Conservation (phyloP, 2,888 invertebrate species). For the Seira ritae region DNA sequence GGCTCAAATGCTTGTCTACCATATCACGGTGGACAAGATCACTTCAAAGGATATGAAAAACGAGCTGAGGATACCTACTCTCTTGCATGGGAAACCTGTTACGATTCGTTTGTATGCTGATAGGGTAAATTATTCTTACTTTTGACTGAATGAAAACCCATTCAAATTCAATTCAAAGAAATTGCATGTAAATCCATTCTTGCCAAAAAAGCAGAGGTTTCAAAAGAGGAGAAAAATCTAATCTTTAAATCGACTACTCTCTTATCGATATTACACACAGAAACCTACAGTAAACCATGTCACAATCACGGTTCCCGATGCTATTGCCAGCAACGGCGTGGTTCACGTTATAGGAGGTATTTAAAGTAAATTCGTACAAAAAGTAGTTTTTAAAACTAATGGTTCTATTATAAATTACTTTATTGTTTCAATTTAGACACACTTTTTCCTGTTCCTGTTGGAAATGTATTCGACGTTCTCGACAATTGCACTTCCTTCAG, state of each 20-base stretch:
- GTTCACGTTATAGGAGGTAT: constrained; percentile 72
- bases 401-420: not conserved
- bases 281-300: constrained; percentile 72
- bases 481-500: constrained; percentile 73
- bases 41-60: constrained; percentile 73
- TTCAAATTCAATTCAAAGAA: not conserved
- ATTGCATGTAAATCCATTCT: not conserved
- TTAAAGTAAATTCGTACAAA: not conserved
- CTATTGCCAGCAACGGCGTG: constrained; percentile 73
- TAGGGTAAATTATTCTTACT: constrained; percentile 59
- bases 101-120: constrained; percentile 72
- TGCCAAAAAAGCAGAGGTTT: no score
- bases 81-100: constrained; percentile 71
- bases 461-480: constrained; percentile 72
- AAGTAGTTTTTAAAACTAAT: not conserved
- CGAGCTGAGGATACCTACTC: constrained; percentile 72
- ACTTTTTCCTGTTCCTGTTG: constrained; percentile 73
- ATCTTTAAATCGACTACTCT: not conserved
- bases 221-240: not conserved
- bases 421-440: no score
- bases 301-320: constrained; percentile 73
- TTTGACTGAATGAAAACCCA: not conserved
- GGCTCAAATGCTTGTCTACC: constrained; percentile 73
- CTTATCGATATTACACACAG: constrained; percentile 31
- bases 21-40: constrained; percentile 73